These are phyloP conservation scores for Erpobdella octoculata DNA, from an alignment of 2,888 invertebrate species.

Conservation along the genomic window DNA sequence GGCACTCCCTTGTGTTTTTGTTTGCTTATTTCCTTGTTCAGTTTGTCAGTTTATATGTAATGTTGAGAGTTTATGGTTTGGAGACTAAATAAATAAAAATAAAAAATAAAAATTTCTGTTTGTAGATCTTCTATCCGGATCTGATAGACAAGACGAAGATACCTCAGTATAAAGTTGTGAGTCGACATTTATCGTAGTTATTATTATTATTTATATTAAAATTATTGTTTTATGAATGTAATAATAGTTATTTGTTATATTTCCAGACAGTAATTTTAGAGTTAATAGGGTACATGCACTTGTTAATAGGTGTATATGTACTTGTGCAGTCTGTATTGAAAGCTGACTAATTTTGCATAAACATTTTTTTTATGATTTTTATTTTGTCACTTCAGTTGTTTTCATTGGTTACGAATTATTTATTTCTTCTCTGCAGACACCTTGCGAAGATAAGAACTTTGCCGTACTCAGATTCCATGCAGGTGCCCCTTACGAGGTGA, in stretches of 20 bases:
- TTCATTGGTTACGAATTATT: neutral
- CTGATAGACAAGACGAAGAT: conserved; percentile 82
- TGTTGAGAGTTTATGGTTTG: no score
- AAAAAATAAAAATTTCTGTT: no score
- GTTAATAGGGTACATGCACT: neutral
- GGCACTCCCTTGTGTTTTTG: no score
- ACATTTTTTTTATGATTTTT: no score
- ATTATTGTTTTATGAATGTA: neutral
- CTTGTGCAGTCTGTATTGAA: neutral
- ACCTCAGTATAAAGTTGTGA: conserved; percentile 82
- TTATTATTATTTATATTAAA: neutral
- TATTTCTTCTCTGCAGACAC: conserved; percentile 57
- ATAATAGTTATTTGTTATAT: neutral
- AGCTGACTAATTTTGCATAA: no score
- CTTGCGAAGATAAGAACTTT: conserved; percentile 84
- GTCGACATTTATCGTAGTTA: conserved; percentile 39
- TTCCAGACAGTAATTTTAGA: neutral
- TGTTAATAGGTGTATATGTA: neutral
- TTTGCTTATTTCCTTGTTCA: no score
- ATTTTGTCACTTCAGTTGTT: no score
- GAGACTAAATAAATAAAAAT: no score
- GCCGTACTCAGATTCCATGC: conserved; percentile 86
- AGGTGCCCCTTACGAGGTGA: conserved; percentile 91
- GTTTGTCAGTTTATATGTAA: no score
- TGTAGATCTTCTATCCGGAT: conserved; percentile 90